A percentile compares a stretch with the other conserved stretches of the same genome.
Evolutionary conservation across 1,140 invertebrate genomes (phyloP).

Genomic region (Bombus polaris): DNA sequence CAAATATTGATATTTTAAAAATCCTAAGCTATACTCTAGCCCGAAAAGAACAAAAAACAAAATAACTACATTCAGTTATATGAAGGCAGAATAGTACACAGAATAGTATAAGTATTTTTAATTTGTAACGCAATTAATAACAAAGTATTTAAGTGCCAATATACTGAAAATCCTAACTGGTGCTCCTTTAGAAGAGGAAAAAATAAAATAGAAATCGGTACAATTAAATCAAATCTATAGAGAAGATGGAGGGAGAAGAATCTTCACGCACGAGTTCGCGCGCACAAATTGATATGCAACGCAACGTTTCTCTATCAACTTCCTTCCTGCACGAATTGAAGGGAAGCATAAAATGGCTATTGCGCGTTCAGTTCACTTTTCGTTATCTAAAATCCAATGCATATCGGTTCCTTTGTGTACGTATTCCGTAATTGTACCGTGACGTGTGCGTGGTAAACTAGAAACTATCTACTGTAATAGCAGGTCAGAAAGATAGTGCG

Average conservation of each 20-base stretch:
- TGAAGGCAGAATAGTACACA: no score
- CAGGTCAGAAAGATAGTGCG: conserved; percentile 35
- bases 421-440: conserved; percentile 39
- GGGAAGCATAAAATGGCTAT: conserved; percentile 66
- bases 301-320: conserved; percentile 76
- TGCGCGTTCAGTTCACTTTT: conserved; percentile 59
- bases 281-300: conserved; percentile 76
- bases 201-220: not conserved
- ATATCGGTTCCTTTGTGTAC: not conserved
- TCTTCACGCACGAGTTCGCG: not conserved
- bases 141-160: no score
- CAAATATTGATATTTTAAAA: no score
- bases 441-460: not conserved
- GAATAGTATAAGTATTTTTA: no score
- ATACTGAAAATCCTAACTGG: not conserved
- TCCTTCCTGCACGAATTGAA: conserved; percentile 79
- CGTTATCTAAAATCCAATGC: conserved; percentile 60
- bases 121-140: no score
- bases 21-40: no score
- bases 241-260: conserved; percentile 8
- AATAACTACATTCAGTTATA: no score
- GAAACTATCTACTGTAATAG: conserved; percentile 15
- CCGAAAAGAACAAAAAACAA: no score
- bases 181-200: not conserved
- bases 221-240: not conserved